phyloP scores from a whole-genome alignment of 2,888 invertebrate species.

The Parthenolecanium corni region DNA sequence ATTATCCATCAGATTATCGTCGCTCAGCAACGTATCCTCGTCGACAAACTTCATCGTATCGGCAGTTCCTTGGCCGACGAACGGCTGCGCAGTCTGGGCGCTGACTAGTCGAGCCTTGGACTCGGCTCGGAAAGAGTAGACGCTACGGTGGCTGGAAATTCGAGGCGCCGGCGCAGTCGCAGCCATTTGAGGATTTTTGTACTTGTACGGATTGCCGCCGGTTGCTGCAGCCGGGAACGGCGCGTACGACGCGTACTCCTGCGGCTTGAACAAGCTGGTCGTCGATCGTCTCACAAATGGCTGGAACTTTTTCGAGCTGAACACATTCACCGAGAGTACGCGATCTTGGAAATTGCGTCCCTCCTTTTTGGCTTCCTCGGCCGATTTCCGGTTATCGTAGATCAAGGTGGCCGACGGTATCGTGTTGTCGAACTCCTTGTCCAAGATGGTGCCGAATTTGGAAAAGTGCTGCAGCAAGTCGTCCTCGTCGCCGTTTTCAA shows the following conservation, averaged over 20 bases:
- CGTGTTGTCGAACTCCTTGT: constrained; percentile 58
- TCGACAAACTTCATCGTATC: too few relatives aligned
- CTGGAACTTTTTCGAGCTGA: constrained; percentile 30
- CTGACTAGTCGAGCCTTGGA: neutral
- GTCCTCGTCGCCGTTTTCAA: constrained; percentile 69
- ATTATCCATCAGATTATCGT: too few relatives aligned
- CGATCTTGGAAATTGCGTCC: constrained; percentile 63
- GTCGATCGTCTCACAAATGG: constrained; percentile 9
- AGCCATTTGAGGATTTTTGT: constrained; percentile 16
- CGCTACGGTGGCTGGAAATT: constrained; percentile 3
- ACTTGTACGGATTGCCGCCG: constrained; percentile 20
- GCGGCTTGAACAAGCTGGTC: neutral
- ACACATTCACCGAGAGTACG: constrained; percentile 43
- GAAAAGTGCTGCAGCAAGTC: constrained; percentile 70
- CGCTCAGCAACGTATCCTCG: too few relatives aligned
- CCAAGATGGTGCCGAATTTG: constrained; percentile 71
- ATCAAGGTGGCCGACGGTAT: constrained; percentile 65
- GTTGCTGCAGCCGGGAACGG: neutral
- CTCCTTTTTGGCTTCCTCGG: constrained; percentile 63
- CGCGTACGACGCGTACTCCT: neutral
- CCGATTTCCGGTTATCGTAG: constrained; percentile 63
- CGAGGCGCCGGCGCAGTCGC: neutral
- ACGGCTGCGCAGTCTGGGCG: neutral
- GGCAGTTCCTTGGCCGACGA: too few relatives aligned
- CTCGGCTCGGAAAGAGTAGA: constrained; percentile 18